Conservation (phyloP, 1,140 invertebrate species). For the Adoxophyes honmai region DNA sequence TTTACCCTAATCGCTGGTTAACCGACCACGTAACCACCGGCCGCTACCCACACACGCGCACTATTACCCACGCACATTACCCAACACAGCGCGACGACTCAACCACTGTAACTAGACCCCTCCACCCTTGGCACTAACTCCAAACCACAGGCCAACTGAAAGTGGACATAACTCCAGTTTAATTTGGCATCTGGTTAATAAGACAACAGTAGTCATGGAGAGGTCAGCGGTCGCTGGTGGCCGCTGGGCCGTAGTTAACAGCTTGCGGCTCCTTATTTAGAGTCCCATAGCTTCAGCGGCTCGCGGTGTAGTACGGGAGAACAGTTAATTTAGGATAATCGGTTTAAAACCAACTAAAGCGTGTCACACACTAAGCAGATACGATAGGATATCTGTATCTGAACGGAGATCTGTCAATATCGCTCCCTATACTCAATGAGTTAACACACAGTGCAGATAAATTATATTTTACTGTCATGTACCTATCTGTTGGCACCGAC, state of each 20-base stretch:
- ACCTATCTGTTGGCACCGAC: too few species aligned
- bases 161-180: not conserved
- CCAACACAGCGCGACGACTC: not conserved
- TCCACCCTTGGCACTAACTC: not conserved
- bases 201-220: not conserved
- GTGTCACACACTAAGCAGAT: too few species aligned
- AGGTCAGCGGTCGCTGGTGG: not conserved
- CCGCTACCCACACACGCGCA: not conserved
- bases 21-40: not conserved
- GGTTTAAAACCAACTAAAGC: too few species aligned
- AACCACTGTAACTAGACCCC: not conserved
- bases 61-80: not conserved
- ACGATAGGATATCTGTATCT: too few species aligned
- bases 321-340: not conserved
- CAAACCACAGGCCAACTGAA: not conserved
- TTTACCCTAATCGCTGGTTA: not conserved
- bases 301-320: constrained; percentile 27
- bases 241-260: not conserved
- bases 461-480: too few species aligned
- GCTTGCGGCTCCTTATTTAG: constrained; percentile 31
- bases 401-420: too few species aligned
- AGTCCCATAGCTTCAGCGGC: constrained; percentile 24
- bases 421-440: too few species aligned
- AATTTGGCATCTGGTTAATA: constrained; percentile 6
- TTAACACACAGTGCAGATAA: too few species aligned